A percentile compares a stretch with the other conserved stretches of the same genome.
phyloP scores from a whole-genome alignment of 2,888 invertebrate species.

The Trypoxylon attenuatum region DNA sequence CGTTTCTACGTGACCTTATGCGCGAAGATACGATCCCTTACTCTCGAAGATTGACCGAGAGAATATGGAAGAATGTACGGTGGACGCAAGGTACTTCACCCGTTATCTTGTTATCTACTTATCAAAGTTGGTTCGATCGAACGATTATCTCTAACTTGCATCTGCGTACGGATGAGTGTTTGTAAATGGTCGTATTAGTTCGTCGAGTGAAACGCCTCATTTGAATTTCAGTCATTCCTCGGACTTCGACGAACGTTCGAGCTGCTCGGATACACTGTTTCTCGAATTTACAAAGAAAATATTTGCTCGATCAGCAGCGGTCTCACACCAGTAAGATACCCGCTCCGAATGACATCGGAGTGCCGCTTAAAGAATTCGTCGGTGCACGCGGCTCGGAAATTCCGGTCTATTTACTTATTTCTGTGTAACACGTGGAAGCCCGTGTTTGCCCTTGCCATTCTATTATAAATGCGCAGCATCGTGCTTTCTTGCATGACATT shows the following conservation, averaged over 20 bases:
- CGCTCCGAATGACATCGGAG: neutral
- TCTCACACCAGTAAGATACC: too few species aligned
- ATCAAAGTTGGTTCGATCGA: conserved; percentile 50
- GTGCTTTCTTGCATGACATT: conserved; percentile 45
- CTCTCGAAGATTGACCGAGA: conserved; percentile 18
- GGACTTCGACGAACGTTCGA: neutral
- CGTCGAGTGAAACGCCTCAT: conserved; percentile 11
- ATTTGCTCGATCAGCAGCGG: neutral
- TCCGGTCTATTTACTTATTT: conserved; percentile 37
- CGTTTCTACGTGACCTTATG: conserved; percentile 21
- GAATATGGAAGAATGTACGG: conserved; percentile 23
- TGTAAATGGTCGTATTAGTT: conserved; percentile 10
- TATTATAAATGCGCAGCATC: conserved; percentile 2
- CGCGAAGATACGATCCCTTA: conserved; percentile 21
- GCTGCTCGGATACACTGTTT: neutral
- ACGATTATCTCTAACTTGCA: conserved; percentile 34
- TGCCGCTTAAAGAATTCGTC: neutral
- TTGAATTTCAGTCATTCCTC: conserved; percentile 20
- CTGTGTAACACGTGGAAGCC: conserved; percentile 10
- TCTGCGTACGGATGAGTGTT: conserved; percentile 17
- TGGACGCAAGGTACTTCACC: conserved; percentile 17
- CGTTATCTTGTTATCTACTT: conserved; percentile 52
- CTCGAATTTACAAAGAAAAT: neutral
- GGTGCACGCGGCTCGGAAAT: too few species aligned
- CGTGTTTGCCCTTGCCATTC: neutral